Conservation (phyloP, 2,797 vertebrate genomes). For the Iguana delicatissima region DNA sequence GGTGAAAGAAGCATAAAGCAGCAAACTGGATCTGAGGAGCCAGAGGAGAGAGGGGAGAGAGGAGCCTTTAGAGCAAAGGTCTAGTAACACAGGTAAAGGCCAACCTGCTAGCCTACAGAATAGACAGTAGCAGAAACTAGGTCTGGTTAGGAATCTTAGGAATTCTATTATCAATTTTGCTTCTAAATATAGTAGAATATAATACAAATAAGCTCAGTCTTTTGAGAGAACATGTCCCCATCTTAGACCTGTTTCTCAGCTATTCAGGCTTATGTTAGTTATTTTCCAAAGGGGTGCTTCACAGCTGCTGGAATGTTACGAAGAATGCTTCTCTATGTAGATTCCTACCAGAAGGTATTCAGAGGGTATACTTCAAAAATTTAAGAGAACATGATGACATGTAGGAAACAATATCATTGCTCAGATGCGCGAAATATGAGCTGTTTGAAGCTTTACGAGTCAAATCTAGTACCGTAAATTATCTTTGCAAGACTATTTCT, state of each 20-base stretch:
- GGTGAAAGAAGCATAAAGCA: not conserved
- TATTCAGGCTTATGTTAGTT: not conserved
- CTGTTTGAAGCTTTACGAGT: conserved; percentile 12
- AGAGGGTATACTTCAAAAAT: too few relatives aligned
- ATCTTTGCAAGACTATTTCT: conserved; percentile 6
- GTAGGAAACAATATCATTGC: conserved; percentile 20
- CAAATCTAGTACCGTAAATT: conserved; percentile 3
- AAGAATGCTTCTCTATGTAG: not conserved
- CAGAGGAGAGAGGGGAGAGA: not conserved
- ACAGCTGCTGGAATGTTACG: not conserved
- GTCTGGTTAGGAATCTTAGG: not conserved
- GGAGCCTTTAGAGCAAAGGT: not conserved
- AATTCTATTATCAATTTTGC: not conserved
- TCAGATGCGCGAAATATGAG: not conserved
- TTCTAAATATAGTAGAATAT: not conserved
- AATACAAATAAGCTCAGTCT: not conserved
- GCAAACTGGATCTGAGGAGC: not conserved
- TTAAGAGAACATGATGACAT: not conserved
- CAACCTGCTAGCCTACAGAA: not conserved
- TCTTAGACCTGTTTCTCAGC: not conserved
- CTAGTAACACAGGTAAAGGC: not conserved
- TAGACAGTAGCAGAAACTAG: not conserved
- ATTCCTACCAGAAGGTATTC: not conserved
- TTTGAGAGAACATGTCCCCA: not conserved
- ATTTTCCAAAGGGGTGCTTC: not conserved